Evolutionary conservation across 2,888 invertebrate species (phyloP).

Genomic region (Smittia sp.): DNA sequence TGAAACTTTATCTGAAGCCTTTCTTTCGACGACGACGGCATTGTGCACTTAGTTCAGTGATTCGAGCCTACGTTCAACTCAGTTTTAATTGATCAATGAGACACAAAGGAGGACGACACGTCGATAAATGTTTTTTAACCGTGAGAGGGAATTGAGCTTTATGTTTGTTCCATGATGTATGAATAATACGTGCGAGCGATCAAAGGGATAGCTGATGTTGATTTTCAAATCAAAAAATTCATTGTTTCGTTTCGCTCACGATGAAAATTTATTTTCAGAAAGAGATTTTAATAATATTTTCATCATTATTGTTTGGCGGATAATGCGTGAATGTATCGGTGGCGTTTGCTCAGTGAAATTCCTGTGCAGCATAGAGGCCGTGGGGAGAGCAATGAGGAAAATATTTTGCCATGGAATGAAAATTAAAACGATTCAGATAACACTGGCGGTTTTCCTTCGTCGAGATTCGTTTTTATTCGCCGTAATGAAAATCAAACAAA

Average conservation of each 20-base stretch:
- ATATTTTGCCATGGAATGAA: not conserved
- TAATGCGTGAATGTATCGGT: not conserved
- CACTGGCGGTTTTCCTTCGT: not conserved
- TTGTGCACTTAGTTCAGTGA: no score
- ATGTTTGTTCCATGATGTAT: not conserved
- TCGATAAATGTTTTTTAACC: no score
- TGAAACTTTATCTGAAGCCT: no score
- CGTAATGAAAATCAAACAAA: conserved; percentile 35
- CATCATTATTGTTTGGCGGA: conserved; percentile 4
- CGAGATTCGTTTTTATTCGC: not conserved
- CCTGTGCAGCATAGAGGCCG: not conserved
- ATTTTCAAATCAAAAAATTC: conserved; percentile 15
- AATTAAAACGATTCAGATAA: conserved; percentile 4
- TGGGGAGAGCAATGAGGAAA: not conserved
- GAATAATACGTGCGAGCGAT: not conserved
- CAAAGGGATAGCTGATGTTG: not conserved
- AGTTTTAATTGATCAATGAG: no score
- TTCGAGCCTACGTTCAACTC: no score
- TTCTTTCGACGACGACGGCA: no score
- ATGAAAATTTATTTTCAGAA: conserved; percentile 6
- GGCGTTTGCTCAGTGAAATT: no score
- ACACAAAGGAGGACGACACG: no score
- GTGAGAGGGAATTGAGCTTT: no score
- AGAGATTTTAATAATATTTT: conserved; percentile 7
- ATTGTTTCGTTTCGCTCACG: not conserved